These are phyloP conservation scores for Eulacestoma nigropectus DNA, from an alignment of 2,113 vertebrate species.

Conservation along the genomic window DNA sequence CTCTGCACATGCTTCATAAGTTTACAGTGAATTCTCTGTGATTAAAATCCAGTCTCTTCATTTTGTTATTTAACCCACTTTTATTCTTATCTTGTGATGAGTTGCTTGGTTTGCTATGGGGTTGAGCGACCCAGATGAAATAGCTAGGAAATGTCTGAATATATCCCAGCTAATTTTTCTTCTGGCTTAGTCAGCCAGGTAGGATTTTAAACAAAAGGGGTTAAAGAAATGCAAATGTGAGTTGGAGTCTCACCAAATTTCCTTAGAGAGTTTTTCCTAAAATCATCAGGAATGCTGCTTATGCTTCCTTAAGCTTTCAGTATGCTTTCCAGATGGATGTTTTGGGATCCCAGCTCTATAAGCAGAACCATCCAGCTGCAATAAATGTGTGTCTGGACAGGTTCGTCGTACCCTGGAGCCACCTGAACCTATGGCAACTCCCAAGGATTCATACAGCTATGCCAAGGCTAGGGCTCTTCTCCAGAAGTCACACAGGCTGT, in stretches of 20 bases:
- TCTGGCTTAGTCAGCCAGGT: neutral
- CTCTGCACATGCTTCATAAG: neutral
- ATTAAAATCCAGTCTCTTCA: neutral
- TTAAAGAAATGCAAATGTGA: neutral
- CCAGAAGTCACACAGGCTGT: neutral
- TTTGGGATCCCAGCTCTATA: conserved; percentile 22
- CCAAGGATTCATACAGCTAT: neutral
- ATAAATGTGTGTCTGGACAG: conserved; percentile 30
- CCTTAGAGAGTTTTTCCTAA: conserved; percentile 5
- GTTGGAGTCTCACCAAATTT: conserved; percentile 1
- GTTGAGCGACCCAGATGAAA: neutral
- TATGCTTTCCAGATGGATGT: conserved; percentile 38
- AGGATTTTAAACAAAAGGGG: neutral
- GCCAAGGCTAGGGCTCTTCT: neutral
- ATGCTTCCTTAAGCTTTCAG: conserved; percentile 4
- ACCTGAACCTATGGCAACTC: neutral
- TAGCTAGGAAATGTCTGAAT: neutral
- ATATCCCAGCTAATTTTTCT: neutral
- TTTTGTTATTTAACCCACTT: neutral
- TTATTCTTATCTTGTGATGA: neutral
- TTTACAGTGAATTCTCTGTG: neutral
- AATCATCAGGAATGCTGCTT: neutral
- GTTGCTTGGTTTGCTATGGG: neutral
- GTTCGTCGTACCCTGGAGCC: neutral
- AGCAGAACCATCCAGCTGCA: conserved; percentile 16